Evolutionary conservation across 2,113 vertebrate species (phyloP).

Genomic region (Notarius quadriscutis): DNA sequence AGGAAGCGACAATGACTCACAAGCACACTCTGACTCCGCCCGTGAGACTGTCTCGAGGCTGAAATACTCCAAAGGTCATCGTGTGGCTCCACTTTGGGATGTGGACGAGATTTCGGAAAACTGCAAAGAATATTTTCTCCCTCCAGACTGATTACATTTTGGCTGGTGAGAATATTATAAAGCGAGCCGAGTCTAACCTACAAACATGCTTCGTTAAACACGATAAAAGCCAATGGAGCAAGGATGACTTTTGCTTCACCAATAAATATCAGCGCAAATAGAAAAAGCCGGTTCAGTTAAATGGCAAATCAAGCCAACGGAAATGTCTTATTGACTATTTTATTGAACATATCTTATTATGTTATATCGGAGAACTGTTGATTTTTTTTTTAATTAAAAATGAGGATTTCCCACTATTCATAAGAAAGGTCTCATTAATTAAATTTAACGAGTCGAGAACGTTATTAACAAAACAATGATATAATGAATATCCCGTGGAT

Average conservation of each 20-base stretch:
- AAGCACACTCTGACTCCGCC: conserved; percentile 1
- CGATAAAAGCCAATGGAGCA: not conserved
- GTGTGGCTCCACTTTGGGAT: not conserved
- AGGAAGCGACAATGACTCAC: not conserved
- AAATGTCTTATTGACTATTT: not conserved
- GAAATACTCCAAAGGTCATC: not conserved
- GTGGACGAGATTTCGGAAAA: not conserved
- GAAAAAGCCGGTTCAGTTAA: not conserved
- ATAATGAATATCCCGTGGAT: not conserved
- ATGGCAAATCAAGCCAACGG: not conserved
- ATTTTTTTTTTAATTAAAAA: not conserved
- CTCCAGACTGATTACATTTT: not conserved
- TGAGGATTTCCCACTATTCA: not conserved
- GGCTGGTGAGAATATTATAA: not conserved
- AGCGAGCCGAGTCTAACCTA: not conserved
- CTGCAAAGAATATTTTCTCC: not conserved
- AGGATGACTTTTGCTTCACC: not conserved
- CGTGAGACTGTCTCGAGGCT: not conserved
- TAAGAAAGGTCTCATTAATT: not conserved
- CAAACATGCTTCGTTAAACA: not conserved
- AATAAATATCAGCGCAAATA: not conserved
- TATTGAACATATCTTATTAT: not conserved
- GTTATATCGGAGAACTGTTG: not conserved
- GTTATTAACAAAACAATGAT: not conserved
- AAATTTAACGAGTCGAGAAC: not conserved